A percentile compares a stretch with the other conserved stretches of the same genome.
These are phyloP conservation scores for Phocoena sinus DNA, from an alignment of 2,113 vertebrate genomes.

Conservation along the genomic window DNA sequence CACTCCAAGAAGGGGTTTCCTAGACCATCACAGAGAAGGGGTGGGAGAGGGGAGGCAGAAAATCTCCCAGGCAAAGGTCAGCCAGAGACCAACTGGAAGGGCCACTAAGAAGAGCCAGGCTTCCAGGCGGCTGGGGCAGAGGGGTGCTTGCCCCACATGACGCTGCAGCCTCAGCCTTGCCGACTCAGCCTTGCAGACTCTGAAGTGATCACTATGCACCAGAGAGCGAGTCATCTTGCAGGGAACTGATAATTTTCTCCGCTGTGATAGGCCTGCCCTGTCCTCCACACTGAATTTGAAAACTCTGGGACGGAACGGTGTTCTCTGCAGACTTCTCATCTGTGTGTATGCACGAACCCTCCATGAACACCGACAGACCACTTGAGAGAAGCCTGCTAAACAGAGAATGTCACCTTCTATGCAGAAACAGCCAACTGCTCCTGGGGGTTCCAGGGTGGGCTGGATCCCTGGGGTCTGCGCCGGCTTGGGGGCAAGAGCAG, in stretches of 20 bases:
- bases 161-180: not conserved
- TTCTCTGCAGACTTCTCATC: not conserved
- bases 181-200: not conserved
- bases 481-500: rapidly evolving
- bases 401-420: not conserved
- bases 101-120: not conserved
- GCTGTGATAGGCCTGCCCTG: not conserved
- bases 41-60: not conserved
- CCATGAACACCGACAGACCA: not conserved
- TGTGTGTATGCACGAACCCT: not conserved
- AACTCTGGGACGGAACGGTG: not conserved
- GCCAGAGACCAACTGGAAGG: too few relatives aligned
- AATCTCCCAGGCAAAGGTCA: too few relatives aligned
- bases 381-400: not conserved
- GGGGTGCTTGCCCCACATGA: not conserved
- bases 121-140: not conserved
- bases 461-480: not conserved
- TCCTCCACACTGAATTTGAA: not conserved
- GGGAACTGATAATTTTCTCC: not conserved
- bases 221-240: not conserved
- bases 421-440: not conserved
- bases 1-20: not conserved
- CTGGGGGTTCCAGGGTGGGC: not conserved
- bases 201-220: not conserved
- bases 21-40: not conserved